phyloP scores from a whole-genome alignment of 1,140 invertebrate genomes.

The Tetramorium parvispinum region DNA sequence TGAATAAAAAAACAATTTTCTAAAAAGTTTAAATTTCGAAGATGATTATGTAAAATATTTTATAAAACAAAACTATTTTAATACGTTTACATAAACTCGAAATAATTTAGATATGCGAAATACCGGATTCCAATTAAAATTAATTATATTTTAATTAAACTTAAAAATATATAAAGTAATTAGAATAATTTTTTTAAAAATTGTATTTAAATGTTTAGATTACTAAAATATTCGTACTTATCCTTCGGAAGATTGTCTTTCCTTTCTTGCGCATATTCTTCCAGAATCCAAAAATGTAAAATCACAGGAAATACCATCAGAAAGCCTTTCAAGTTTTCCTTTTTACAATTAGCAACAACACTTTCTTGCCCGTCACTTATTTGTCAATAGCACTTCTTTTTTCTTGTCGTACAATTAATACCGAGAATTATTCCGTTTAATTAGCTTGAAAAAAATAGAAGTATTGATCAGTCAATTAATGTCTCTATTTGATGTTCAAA shows the following conservation, averaged over 20 bases:
- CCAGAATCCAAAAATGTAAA: conserved; percentile 20
- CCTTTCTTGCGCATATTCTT: conserved; percentile 6
- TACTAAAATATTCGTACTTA: conserved; percentile 73
- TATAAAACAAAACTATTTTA: neutral
- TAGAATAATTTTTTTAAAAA: neutral
- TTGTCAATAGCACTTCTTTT: neutral
- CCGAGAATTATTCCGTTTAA: neutral
- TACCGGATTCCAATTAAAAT: conserved; percentile 3
- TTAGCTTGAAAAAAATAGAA: neutral
- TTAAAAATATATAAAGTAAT: neutral
- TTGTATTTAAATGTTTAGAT: conserved; percentile 14
- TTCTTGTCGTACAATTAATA: neutral
- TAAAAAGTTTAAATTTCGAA: neutral
- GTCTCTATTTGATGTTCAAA: neutral
- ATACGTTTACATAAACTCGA: neutral
- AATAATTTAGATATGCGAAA: neutral
- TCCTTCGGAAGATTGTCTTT: conserved; percentile 13
- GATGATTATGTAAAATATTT: neutral
- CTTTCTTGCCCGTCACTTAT: neutral
- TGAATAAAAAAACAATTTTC: neutral
- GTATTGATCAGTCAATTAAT: neutral
- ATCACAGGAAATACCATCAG: conserved; percentile 72
- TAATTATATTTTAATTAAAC: neutral
- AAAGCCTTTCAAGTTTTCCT: conserved; percentile 29
- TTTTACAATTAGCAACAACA: neutral